Base-by-base conservation (phyloP, 2,888 invertebrate genomes). In the Allolobophora icterica region DNA sequence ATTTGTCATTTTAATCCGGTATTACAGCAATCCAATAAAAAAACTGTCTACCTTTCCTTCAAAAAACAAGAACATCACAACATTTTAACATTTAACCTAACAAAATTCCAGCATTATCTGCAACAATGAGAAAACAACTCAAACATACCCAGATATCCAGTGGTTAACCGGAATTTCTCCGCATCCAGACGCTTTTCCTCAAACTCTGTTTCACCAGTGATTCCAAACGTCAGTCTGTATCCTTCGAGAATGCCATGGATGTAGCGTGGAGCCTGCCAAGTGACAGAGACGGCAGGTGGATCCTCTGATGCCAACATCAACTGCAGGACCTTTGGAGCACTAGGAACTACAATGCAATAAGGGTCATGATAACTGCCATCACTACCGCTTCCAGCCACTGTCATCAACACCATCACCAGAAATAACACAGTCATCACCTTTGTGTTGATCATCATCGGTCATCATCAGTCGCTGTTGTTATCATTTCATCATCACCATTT, bases 251-350 rank as follows among this genome's bases (percentile, higher is more conserved):
- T 97, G 13, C 99, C 99, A 94, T 98, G 98, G 0, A 98, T 98
- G 95, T 97, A 97, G 0, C 97, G 96, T 0, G 99, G 99, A 93
- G 97, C 97, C 17, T 97, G 97, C 99, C 99, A 99, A 95, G 98
- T 98, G 92, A 99, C 96, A 95, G 98, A 97, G 92, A 99, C 97
- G 45, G 98, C 97, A 40, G 98, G 97, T 2, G 98, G 98, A 93
- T 98, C 98, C 92, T 97, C 97, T 95, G 97, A 97, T 94, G 98
- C 96, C 92, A 98, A 97, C 95, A 97, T 97, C 94, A 94, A 94
- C 83, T 94, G 94, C 89, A 96, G 94, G 91, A 95, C 94, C 38
- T 94, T 94, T 11, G 96, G 96, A 89, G 94, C 94, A 45, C 95
- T 94, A 3, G 96, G 96, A 33, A 96, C 96, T 93, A 91, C 21